Base-by-base conservation (phyloP, 2,888 invertebrate species). In the Lagria hirta region DNA sequence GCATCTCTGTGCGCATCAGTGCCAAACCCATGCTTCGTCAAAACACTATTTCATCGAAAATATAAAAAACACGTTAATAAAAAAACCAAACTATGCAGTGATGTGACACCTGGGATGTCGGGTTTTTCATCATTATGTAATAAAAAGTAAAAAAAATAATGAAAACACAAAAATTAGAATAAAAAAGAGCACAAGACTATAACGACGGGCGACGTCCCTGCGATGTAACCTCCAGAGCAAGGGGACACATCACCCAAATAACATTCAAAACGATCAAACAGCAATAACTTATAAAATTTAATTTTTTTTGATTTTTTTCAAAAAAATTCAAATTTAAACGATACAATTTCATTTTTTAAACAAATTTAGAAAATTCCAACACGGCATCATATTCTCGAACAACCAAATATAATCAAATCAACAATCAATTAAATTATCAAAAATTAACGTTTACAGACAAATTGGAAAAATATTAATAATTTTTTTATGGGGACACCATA, bases 281-380 rank as follows among this genome's bases (percentile, higher is more conserved):
- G n/a, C n/a, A 63, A 64, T 63, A 69, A 66, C 66, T 66, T 65
- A 67, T 63, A 67, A 65, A 68, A 66, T 68, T 69, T 65, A 65
- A 68, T 65, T 66, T 65, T 24, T 14, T 52, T 54, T n/a, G n/a
- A n/a, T n/a, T n/a, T n/a, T n/a, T n/a, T n/a, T n/a, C n/a, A n/a
- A n/a, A n/a, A n/a, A 54, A 61, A 57, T 32, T 45, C 33, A 52
- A 49, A 34, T 47, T 53, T 42, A 60, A 58, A 59, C 58, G 52
- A 46, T 55, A 60, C 60, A 62, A 55, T 60, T 58, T n/a, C n/a
- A n/a, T n/a, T n/a, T n/a, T n/a, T n/a, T n/a, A n/a, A 60, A 64
- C 61, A 44, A 67, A 68, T 68, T 69, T 68, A 58, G 66, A 66
- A 61, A 62, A 63, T 65, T 62, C 66, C 66, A 68, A 69, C 68